These are phyloP conservation scores for Argentina silus DNA, from an alignment of 2,797 vertebrate genomes.

Conservation along the genomic window DNA sequence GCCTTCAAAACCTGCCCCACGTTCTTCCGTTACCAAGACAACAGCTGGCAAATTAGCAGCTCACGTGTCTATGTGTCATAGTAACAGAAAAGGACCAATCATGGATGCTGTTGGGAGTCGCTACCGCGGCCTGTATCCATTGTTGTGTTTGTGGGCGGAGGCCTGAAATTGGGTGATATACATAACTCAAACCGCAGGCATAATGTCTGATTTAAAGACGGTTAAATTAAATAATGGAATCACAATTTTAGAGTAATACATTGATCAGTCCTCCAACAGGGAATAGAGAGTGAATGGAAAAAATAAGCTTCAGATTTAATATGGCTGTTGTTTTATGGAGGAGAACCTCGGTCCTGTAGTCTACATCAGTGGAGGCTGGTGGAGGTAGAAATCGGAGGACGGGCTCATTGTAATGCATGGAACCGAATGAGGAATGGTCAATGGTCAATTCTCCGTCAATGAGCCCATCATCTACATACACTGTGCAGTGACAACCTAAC, in stretches of 20 bases:
- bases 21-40: constrained; percentile 71
- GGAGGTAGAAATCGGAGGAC: background rate
- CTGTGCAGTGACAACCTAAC: no score
- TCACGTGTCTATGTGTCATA: constrained; percentile 59
- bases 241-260: no score
- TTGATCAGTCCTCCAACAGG: no score
- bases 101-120: constrained; percentile 39
- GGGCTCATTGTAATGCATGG: background rate
- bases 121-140: constrained; percentile 57
- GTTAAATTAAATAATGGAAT: background rate
- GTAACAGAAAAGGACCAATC: constrained; percentile 71
- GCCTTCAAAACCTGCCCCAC: constrained; percentile 60
- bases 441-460: no score
- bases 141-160: constrained; percentile 42
- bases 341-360: no score
- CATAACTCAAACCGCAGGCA: constrained; percentile 14
- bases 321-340: no score
- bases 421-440: no score
- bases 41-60: constrained; percentile 64
- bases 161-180: constrained; percentile 42
- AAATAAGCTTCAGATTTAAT: no score
- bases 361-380: background rate
- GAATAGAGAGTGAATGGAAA: no score
- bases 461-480: no score
- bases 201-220: background rate